Evolutionary conservation across 1,140 invertebrate genomes (phyloP).

Genomic region (Pantala flavescens): DNA sequence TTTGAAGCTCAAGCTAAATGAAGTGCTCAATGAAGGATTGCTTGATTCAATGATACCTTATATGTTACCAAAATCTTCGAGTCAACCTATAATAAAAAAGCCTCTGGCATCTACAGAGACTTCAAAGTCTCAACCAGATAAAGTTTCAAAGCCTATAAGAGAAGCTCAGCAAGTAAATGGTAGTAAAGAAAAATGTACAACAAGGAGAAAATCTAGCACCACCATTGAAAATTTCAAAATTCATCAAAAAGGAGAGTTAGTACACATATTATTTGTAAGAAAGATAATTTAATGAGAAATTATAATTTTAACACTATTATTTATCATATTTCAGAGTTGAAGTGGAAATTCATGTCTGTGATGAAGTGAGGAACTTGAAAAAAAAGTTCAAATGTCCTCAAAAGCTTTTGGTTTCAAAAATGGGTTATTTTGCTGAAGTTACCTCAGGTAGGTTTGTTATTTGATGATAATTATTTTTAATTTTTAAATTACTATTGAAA

Average conservation of each 20-base stretch:
- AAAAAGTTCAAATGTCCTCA: conserved; percentile 82
- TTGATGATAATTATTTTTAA: conserved; percentile 29
- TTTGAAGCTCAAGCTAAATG: conserved; percentile 41
- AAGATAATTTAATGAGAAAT: no score
- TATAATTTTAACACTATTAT: conserved; percentile 15
- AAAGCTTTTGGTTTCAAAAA: conserved; percentile 72
- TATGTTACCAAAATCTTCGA: conserved; percentile 21
- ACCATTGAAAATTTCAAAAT: not conserved
- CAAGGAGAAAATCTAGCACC: conserved; percentile 25
- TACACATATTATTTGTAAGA: conserved; percentile 15
- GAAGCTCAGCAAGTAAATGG: conserved; percentile 24
- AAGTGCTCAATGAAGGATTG: conserved; percentile 32
- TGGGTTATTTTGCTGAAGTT: conserved; percentile 89
- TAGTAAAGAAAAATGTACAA: conserved; percentile 31
- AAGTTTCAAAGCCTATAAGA: conserved; percentile 23
- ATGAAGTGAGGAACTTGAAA: conserved; percentile 74
- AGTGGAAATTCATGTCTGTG: conserved; percentile 77
- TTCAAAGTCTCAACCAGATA: conserved; percentile 32
- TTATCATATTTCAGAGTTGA: conserved; percentile 48
- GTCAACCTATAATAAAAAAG: not conserved
- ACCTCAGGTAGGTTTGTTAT: conserved; percentile 46
- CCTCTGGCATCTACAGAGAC: not conserved
- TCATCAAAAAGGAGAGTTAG: not conserved
- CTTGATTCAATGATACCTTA: conserved; percentile 28
- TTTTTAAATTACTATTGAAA: conserved; percentile 23